Evolutionary conservation across 1,140 invertebrate species (phyloP), one percentile per base, ranked within the genome.

Genomic region (Saccostrea cuccullata): DNA sequence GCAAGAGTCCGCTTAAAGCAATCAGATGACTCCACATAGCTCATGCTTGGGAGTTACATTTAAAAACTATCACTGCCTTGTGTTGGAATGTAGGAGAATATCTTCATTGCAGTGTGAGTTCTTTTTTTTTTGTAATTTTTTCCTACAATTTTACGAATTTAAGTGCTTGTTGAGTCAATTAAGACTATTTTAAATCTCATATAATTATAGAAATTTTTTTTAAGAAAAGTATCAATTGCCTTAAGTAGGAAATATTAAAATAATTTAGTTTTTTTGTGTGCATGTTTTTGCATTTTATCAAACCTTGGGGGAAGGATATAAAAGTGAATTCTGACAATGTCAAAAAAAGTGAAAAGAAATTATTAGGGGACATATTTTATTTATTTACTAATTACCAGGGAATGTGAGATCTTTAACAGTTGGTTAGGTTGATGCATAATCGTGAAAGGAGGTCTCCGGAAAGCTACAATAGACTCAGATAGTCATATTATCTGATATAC

Each of bases 341-440:
- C 60, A 20, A 67, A 67, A 67, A 67, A 11, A 36, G 30, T 67
- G 60, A 20, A 67, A 67, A 67, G 60, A 67, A 67, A 67, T 20
- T 67, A 77, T 30, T 77, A 11, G 30, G 11, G 26, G 30, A 36
- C 26, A 30, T 36, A 30, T 15, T 13, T 77, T 77, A 26, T 77
- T 77, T 77, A 77, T 77, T 77, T 77, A 77, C 70, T 77, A 77
- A 77, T 77, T 26, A 36, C 12, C 12, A 5, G 26, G 70, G 70
- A 77, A 77, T 77, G 70, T 30, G 15, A 77, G 70, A 77, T 77
- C 70, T 77, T 77, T 77, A 77, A 26, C 23, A 77, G 70, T 30
- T 36, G 23, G 11, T 77, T 77, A 15, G 11, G 26, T 77, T 30
- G 30, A 77, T 77, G 70, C 36, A 30, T 15, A 77, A 77, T 47